phyloP scores from a whole-genome alignment of 2,888 invertebrate species.

The Eulithis testata region DNA sequence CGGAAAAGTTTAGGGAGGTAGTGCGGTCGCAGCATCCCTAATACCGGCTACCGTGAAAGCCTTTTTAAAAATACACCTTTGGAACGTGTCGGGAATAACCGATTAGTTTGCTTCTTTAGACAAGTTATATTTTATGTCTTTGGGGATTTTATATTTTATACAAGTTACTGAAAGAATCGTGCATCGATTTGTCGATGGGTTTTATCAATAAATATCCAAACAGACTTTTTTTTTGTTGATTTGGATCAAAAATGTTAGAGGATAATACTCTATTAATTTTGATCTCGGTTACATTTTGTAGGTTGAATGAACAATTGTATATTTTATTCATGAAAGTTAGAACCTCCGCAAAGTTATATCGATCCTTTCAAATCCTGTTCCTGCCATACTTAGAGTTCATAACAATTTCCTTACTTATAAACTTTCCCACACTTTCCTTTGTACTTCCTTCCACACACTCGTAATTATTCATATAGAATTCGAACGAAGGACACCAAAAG shows the following conservation, averaged over 20 bases:
- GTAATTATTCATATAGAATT: conserved; percentile 66
- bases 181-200: conserved; percentile 7
- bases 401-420: conserved; percentile 26
- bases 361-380: conserved; percentile 2
- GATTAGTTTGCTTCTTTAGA: conserved; percentile 45
- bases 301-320: background rate
- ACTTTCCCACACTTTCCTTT: conserved; percentile 27
- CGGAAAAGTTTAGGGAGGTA: conserved; percentile 74
- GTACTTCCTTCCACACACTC: conserved; percentile 30
- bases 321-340: background rate
- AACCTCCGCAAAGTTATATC: conserved; percentile 3
- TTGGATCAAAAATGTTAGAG: no score
- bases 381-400: conserved; percentile 25
- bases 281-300: no score
- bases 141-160: conserved; percentile 26
- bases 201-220: background rate
- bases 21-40: conserved; percentile 72
- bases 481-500: conserved; percentile 57
- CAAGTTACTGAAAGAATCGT: conserved; percentile 14
- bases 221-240: background rate
- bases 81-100: conserved; percentile 79
- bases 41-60: conserved; percentile 76
- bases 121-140: conserved; percentile 30
- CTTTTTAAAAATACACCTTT: conserved; percentile 82
- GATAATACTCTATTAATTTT: no score